phyloP scores from a whole-genome alignment of 2,797 vertebrate genomes.

The Alauda arvensis region DNA sequence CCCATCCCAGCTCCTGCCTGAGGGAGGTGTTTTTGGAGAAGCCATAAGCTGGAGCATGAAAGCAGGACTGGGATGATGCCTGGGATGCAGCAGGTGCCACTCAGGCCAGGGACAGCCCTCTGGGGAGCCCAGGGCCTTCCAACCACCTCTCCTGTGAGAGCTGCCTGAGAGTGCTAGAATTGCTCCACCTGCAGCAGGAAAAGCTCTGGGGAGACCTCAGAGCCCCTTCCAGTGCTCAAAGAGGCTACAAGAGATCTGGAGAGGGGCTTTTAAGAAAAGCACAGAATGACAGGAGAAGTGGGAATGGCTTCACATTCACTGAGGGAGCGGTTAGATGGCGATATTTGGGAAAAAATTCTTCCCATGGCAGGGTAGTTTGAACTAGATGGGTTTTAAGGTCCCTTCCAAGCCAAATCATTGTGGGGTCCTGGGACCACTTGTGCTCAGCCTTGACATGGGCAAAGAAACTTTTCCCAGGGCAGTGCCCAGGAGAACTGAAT shows the following conservation, averaged over 20 bases:
- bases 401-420: background rate
- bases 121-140: background rate
- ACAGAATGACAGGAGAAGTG: background rate
- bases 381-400: background rate
- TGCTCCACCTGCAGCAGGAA: background rate
- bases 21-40: background rate
- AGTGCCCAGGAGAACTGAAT: background rate
- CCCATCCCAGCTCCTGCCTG: background rate
- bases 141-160: background rate
- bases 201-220: background rate
- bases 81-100: accelerated
- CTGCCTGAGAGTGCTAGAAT: background rate
- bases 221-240: background rate
- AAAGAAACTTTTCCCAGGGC: background rate
- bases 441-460: accelerated
- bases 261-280: background rate
- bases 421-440: accelerated
- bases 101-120: background rate
- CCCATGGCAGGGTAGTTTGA: background rate
- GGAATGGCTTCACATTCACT: background rate
- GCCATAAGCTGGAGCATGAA: background rate
- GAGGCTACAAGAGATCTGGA: background rate
- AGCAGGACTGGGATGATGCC: background rate
- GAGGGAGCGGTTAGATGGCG: background rate
- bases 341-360: background rate